Base-by-base conservation (phyloP, 2,888 invertebrate genomes). In the Abrostola tripartita region DNA sequence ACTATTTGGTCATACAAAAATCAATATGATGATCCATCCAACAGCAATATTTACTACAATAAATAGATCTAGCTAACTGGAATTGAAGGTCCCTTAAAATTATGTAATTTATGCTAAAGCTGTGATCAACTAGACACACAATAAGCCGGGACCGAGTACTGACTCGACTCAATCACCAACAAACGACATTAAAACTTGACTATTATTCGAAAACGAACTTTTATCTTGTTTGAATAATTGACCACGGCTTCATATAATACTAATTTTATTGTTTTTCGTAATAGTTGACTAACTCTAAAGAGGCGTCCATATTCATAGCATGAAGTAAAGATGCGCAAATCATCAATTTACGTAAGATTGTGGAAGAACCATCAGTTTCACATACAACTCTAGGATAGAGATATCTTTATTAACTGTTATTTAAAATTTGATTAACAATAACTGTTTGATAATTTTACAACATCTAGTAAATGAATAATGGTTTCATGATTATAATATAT, bases 71-170 rank as follows among this genome's bases (percentile, higher is more conserved):
- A 94, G 89, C 93, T 94, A 94, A 93, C 88, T 93, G 94, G 94
- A 94, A 94, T 93, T 94, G 89, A 93, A 94, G 94, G 94, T 94
- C 94, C 94, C 94, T 94, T 94, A 94, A 91, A 93, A 94, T 93
- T 94, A 94, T 92, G 90, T 92, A 92, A 89, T 90, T 90, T 89
- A 91, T 89, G 83, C 83, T 83, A 88, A 90, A 92, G 89, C 92
- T 81, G 92, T 91, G 93, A 89, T 92, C 93, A 94, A 93, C 84
- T 90, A 91, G 76, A 86, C 90, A 87, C 78, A 82, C 84, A 77
- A 75, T 65, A 24, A 54, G 61, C 53, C 41, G 41, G 49, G 47
- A 66, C 47, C 38, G 41, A 53, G 42, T 55, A 52, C 54, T 67
- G 42, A 54, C 49, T 54, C 58, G 65, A 71, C 66, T 76, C 53